Base-by-base conservation (phyloP, 2,797 vertebrate species). In the Zenarchopterus dispar region DNA sequence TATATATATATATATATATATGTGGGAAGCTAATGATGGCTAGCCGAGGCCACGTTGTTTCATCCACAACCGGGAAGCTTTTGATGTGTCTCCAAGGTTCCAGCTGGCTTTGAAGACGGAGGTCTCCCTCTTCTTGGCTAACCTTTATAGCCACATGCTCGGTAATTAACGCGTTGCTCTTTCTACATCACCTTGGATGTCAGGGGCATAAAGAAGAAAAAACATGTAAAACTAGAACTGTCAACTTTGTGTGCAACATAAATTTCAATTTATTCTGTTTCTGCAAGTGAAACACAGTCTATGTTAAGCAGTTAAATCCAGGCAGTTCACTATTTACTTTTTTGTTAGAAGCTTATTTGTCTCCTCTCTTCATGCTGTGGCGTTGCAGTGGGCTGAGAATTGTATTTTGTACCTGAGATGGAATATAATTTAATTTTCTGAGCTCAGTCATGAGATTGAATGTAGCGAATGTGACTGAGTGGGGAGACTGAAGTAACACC, bases 61-160 rank as follows among this genome's bases (percentile, higher is more conserved):
- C 46, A 52, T 82, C 80, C 84, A 78, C 56, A 69, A 51, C 62
- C 67, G 66, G 69, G 31, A 56, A 70, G 55, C 17, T 60, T 89
- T 89, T 90, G 87, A 90, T 90, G 81, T 66, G 54, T 19, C 71
- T 87, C 87, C 86, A 88, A 85, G 67, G 58, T 60, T 84, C 90
- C 86, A 84, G 75, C 84, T 82, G 84, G 86, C 82, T 80, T 77
- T 81, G 77, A 88, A 80, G 78, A 75, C 76, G 67, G 78, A 88
- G 82, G 84, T 82, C 78, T 84, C 66, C 76, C 60, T 77, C 70
- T 75, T 75, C 75, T 78, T 88, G 84, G 82, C 82, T 77, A 82
- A 81, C 78, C 71, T 87, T 86, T 84, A 84, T 84, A 88, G 80
- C 63, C 78, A 75, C 75, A 68, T 64, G 71, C 77, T 79, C 48